Evolutionary conservation across 2,888 invertebrate genomes (phyloP), one percentile per base, ranked within the genome.

Genomic region (Drosophila merina): DNA sequence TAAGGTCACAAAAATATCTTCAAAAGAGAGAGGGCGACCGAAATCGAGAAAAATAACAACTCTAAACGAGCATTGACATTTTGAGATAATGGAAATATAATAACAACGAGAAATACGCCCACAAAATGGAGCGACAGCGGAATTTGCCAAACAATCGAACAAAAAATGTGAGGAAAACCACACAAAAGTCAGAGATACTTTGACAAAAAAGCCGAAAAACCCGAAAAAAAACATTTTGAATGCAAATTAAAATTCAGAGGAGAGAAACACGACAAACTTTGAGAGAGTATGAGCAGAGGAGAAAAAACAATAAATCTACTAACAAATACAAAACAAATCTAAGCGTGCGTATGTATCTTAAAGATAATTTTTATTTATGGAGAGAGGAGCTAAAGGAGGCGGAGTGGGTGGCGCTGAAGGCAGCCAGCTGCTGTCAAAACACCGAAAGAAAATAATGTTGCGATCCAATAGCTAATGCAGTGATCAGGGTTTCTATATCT

Each of bases 1-100:
- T 82, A 82, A 76, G 86, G 82, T 82, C 80, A 80, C 75, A 76
- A 79, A 76, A 78, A 79, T n/a, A 71, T 73, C 64, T 69, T 69
- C 73, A 50, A 67, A 50, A 76, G 74, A 59, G 52, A 50, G 40
- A 60, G 55, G 48, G 48, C 25, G 38, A 12, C 12, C 30, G 38
- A 60, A 48, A 38, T 30, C 40, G 36, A 42, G 56, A 58, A 31
- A 40, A 40, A 33, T 20, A 20, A 20, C 20, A 20, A 26, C 49
- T 48, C 56, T 63, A 66, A 71, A 74, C 71, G 70, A 59, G 66
- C 78, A 88, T 83, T 88, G 78, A 86, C 72, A 86, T 80, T 84
- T 77, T 36, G 30, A 57, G 71, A 60, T 69, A 70, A 70, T 70
- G 60, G 57, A 54, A 50, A 57, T 63, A 63, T 49, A 64, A 66